Base-by-base conservation (phyloP, 2,888 invertebrate species). In the Sclerodermus sp. region DNA sequence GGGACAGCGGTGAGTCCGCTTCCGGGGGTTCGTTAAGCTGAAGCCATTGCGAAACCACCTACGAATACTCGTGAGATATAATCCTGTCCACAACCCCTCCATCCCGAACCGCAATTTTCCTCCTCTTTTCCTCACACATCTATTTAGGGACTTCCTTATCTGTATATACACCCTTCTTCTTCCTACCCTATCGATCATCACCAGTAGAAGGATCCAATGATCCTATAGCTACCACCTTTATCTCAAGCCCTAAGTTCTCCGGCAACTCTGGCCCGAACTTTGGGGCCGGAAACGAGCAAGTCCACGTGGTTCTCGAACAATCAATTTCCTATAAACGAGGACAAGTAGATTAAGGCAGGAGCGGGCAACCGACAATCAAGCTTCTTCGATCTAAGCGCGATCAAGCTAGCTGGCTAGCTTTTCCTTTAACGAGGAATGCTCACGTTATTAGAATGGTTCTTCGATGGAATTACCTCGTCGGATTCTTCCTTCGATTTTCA, bases 11-110 rank as follows among this genome's bases (percentile, higher is more conserved):
- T 56, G 64, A 62, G 56, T 57, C 52, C 60, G 68, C 60, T 62
- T 62, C 63, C 60, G 63, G 61, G 45, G 51, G 60, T 67, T 68
- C 68, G 66, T 67, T 68, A 64, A 68, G 62, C 53, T 56, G 62
- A 60, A 62, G 56, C 60, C 62, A 60, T 58, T 51, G 53, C 54
- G 54, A 66, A 66, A 64, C 66, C 62, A 57, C 55, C 57, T 60
- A 59, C 61, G 55, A 60, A 51, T 54, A 47, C 52, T 47, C 52
- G 40, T 52, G 45, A 60, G 56, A 51, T 59, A 61, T 62, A 64
- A 67, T 66, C 57, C 56, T 48, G 42, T 34, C 34, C 34, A 4
- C 6, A 12, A 4, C 13, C 34, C 34, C 13, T n/a, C 10, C 34
- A 8, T 3, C 13, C 34, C 10, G 6, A 4, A n/a, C n/a, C n/a